Evolutionary conservation across 2,113 vertebrate genomes (phyloP), one percentile per base, ranked within the genome.

Genomic region (Cisticola juncidis): DNA sequence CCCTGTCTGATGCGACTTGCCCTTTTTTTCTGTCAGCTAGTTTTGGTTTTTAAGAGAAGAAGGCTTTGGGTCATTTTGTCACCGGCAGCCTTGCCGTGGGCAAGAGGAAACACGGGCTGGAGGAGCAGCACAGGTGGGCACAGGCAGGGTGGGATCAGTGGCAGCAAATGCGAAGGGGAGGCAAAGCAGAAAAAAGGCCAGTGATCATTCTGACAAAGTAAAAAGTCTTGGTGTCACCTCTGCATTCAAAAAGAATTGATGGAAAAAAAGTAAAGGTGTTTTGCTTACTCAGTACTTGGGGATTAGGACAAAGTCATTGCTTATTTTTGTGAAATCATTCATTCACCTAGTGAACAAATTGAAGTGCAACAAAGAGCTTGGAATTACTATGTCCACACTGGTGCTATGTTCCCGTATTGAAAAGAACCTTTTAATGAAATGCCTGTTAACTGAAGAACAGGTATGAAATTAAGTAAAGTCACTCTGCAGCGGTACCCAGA

Each of bases 51-150:
- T 16, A n/a, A 16, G 54, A 35, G 71, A 65, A 54, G 42, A 38
- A 38, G 38, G 38, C 38, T 17, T 73, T 24, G 29, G 40, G 25
- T 42, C 20, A 2, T 5, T 33, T 56, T 71, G 86, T 38, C 23
- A 5, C 15, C 0, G 0, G 54, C 23, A 29, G 35, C 19, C 0
- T n/a, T n/a, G 74, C 51, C 0, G 0, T 12, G 35, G 15, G 35
- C 13, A 11, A 22, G 66, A 25, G 54, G 36, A 38, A 54, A 2
- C 6, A 1, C 0, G 2, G 51, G 29, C 74, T 38, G 85, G 42
- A 58, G 45, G 38, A 81, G 47, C n/a, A 7, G 66, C 14, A 3
- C 13, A 5, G 45, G 28, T 14, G 65, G 31, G 28, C 4, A 0
- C 19, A 9, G 54, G 17, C 18, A 29, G 15, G 28, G 21, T 13